Conservation (phyloP, 2,888 invertebrate species). For the Sisyra terminalis region DNA sequence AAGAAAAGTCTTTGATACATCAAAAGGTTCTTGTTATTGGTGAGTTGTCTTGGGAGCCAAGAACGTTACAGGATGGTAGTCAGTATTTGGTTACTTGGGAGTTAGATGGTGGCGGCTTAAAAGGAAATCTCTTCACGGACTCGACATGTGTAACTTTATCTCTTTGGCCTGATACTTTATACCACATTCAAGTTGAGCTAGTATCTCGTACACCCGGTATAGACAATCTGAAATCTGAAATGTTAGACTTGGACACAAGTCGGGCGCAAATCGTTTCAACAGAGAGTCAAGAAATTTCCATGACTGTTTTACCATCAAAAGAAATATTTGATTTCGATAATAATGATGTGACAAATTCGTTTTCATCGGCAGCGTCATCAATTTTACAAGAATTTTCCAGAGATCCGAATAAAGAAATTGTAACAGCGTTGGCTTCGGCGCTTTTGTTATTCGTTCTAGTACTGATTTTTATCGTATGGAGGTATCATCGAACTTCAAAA, state of each 20-base stretch:
- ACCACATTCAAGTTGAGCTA: constrained; percentile 61
- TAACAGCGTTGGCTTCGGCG: no score
- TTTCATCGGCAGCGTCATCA: no score
- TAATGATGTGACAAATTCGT: no score
- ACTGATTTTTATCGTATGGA: no score
- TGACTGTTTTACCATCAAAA: constrained; percentile 14
- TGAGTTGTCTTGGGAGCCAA: constrained; percentile 56
- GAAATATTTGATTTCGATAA: no score
- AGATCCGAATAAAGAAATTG: no score
- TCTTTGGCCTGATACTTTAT: constrained; percentile 65
- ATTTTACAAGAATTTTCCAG: no score
- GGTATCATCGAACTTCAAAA: no score
- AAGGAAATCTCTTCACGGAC: constrained; percentile 68
- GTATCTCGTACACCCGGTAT: constrained; percentile 44
- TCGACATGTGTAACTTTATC: constrained; percentile 63
- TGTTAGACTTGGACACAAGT: constrained; percentile 47
- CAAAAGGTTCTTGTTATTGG: constrained; percentile 55
- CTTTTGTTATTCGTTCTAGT: no score
- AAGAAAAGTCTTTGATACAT: constrained; percentile 53
- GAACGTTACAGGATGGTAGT: constrained; percentile 33
- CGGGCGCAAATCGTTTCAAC: constrained; percentile 45
- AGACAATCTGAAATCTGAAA: constrained; percentile 44
- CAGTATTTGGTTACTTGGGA: constrained; percentile 73
- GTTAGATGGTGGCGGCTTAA: constrained; percentile 64
- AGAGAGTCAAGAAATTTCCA: constrained; percentile 39